Evolutionary conservation across 2,113 vertebrate genomes (phyloP).

Genomic region (Myrmecophaga tridactyla): DNA sequence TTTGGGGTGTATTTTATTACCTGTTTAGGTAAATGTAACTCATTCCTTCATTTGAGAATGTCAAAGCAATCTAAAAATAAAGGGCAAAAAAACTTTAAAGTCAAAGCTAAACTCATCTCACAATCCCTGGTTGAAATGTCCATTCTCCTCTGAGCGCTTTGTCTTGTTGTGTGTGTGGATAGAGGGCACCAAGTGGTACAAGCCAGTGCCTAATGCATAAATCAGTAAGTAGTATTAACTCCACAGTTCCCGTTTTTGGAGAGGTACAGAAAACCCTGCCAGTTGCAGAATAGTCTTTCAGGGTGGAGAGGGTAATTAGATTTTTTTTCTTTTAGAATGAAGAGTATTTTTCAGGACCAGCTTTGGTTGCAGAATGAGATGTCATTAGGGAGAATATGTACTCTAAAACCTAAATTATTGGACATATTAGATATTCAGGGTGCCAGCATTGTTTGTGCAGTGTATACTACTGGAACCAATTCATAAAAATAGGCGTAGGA

Average conservation of each 20-base stretch:
- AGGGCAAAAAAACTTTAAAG: background rate
- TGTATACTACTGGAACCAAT: background rate
- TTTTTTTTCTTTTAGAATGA: background rate
- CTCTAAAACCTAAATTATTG: background rate
- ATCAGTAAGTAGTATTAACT: constrained; percentile 26
- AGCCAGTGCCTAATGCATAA: constrained; percentile 39
- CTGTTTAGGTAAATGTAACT: background rate
- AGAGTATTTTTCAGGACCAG: background rate
- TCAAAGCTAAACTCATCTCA: background rate
- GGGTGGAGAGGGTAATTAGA: background rate
- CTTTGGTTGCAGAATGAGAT: constrained; percentile 29
- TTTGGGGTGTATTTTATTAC: background rate
- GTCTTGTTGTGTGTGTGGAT: constrained; percentile 40
- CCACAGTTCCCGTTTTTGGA: background rate
- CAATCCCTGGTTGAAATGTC: background rate
- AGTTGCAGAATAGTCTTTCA: background rate
- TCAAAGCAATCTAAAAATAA: constrained; percentile 22
- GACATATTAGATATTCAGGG: background rate
- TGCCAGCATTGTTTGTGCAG: background rate
- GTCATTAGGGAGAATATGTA: background rate
- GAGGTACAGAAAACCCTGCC: background rate
- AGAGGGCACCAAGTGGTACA: constrained; percentile 48
- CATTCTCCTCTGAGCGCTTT: constrained; percentile 46
- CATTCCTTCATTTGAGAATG: constrained; percentile 8
- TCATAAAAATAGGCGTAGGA: background rate